Evolutionary conservation across 1,140 invertebrate genomes (phyloP).

Genomic region (Helicorthomorpha holstii): DNA sequence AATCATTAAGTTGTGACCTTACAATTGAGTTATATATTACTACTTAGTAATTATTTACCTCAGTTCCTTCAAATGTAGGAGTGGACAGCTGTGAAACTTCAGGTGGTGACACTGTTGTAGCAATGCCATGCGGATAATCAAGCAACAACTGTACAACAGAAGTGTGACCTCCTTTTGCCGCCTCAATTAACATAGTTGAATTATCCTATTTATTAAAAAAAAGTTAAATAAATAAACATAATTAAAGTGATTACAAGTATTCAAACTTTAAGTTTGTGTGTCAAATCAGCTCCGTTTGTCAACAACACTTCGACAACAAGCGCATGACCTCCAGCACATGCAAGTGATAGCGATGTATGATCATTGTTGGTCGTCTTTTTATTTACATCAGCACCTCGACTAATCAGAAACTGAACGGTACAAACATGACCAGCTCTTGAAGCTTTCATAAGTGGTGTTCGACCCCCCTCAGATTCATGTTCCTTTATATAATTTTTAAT

Average conservation of each 20-base stretch:
- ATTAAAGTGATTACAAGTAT: constrained; percentile 1
- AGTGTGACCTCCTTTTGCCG: constrained; percentile 91
- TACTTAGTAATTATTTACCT: constrained; percentile 12
- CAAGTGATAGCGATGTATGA: constrained; percentile 91
- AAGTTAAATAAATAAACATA: not conserved
- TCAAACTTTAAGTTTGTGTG: constrained; percentile 75
- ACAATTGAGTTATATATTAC: not conserved
- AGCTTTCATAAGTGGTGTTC: constrained; percentile 97
- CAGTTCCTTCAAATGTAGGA: constrained; percentile 16
- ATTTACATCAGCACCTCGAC: constrained; percentile 81
- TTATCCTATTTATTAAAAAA: constrained; percentile 50
- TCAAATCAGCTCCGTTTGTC: constrained; percentile 77
- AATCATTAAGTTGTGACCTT: not conserved
- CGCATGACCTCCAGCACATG: constrained; percentile 88
- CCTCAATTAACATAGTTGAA: constrained; percentile 96
- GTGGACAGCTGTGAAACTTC: constrained; percentile 21
- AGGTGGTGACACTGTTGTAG: constrained; percentile 20
- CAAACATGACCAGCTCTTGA: constrained; percentile 95
- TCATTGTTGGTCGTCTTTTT: constrained; percentile 89
- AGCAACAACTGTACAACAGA: constrained; percentile 83
- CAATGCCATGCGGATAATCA: constrained; percentile 75
- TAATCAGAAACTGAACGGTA: constrained; percentile 89
- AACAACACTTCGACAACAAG: constrained; percentile 81
- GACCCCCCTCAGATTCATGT: constrained; percentile 81
- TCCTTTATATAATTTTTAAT: constrained; percentile 33